A percentile compares a stretch with the other conserved stretches of the same genome.
Conservation (phyloP, 2,113 vertebrate genomes). For the Crotalus viridis region DNA sequence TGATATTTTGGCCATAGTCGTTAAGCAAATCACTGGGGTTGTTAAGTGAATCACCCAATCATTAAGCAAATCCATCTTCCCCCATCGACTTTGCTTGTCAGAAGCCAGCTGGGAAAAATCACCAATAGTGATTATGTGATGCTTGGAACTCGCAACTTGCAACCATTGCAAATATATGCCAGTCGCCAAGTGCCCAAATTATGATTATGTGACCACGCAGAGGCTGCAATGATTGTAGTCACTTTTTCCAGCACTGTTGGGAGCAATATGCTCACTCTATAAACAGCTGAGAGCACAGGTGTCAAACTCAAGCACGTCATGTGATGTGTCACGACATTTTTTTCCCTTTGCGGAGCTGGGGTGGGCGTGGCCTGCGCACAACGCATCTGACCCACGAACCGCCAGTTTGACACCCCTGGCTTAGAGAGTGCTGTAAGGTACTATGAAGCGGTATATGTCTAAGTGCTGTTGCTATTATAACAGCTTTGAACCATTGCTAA, state of each 20-base stretch:
- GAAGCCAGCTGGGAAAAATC: not conserved
- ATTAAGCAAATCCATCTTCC: not conserved
- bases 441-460: not conserved
- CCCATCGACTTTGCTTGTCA: not conserved
- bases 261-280: not conserved
- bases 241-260: not conserved
- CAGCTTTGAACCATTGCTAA: not conserved
- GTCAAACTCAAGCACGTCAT: no score
- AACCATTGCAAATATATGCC: not conserved
- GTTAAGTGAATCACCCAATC: not conserved
- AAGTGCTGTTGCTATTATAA: not conserved
- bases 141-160: not conserved
- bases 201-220: not conserved
- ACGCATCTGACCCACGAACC: no score
- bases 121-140: not conserved
- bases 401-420: no score
- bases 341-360: no score
- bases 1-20: not conserved
- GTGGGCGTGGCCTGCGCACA: no score
- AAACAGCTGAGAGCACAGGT: not conserved
- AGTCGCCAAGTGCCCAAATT: not conserved
- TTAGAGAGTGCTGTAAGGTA: not conserved
- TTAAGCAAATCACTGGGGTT: no score
- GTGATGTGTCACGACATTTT: accelerated
- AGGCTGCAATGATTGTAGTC: not conserved